phyloP scores from a whole-genome alignment of 2,888 invertebrate species.

The Tipula helvola region DNA sequence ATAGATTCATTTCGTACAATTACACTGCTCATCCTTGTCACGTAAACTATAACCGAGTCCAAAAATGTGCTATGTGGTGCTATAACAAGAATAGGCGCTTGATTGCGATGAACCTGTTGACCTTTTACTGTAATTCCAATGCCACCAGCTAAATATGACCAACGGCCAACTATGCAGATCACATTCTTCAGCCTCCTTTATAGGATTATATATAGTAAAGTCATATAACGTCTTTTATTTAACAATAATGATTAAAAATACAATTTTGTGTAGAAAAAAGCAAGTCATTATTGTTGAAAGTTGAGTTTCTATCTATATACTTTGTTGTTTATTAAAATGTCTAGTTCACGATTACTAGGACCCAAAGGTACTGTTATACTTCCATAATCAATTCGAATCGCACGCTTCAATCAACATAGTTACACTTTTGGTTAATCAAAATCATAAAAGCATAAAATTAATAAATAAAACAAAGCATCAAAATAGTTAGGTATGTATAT shows the following conservation, averaged over 20 bases:
- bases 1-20: conserved; percentile 71
- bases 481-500: neutral
- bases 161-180: conserved; percentile 60
- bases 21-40: conserved; percentile 69
- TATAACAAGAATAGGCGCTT: conserved; percentile 75
- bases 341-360: too few species aligned
- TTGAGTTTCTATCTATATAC: neutral
- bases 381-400: neutral
- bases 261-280: neutral
- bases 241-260: neutral
- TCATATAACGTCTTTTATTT: neutral
- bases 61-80: conserved; percentile 85
- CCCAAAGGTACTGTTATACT: neutral
- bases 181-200: conserved; percentile 46
- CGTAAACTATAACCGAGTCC: conserved; percentile 75
- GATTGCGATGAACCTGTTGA: conserved; percentile 55
- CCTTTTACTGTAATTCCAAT: conserved; percentile 69
- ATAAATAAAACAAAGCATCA: neutral
- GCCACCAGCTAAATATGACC: conserved; percentile 62
- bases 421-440: neutral
- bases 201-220: conserved; percentile 19
- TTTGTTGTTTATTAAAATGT: neutral
- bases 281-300: neutral
- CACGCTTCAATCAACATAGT: neutral
- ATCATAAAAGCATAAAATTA: neutral